phyloP scores from a whole-genome alignment of 2,888 invertebrate species.

The Sussaba pulchella region DNA sequence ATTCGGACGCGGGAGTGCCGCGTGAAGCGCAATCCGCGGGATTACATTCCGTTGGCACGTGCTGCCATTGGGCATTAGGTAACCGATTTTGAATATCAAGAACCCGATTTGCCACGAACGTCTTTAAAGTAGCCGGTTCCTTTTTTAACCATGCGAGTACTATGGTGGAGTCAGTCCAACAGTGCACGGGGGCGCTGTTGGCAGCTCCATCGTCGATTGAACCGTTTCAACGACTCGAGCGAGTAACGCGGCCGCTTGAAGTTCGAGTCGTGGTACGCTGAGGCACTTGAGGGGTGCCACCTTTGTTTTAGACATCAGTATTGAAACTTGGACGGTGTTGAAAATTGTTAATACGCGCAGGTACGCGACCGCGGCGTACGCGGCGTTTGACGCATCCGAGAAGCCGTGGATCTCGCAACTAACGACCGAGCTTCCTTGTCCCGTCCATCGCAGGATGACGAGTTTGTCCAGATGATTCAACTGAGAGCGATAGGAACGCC shows the following conservation, averaged over 20 bases:
- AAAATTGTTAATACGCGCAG: slow-evolving; percentile 6
- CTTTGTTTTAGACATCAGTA: slow-evolving; percentile 41
- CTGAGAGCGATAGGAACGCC: slow-evolving; percentile 1
- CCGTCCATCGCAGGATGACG: neutral
- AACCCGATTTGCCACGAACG: slow-evolving; percentile 56
- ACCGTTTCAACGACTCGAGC: slow-evolving; percentile 47
- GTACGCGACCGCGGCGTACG: slow-evolving; percentile 38
- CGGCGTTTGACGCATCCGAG: slow-evolving; percentile 55
- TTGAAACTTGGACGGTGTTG: neutral
- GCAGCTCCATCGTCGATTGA: neutral
- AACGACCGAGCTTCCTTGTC: neutral
- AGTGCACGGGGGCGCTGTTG: neutral
- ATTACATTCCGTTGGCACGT: slow-evolving; percentile 67
- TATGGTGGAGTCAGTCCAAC: slow-evolving; percentile 63
- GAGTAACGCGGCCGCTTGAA: slow-evolving; percentile 29
- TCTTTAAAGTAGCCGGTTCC: slow-evolving; percentile 51
- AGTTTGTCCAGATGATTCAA: slow-evolving; percentile 22
- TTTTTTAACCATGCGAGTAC: slow-evolving; percentile 62
- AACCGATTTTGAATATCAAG: neutral
- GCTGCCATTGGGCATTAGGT: slow-evolving; percentile 32
- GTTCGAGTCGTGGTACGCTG: slow-evolving; percentile 52
- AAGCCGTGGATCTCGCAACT: slow-evolving; percentile 56
- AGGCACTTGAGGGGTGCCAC: slow-evolving; percentile 55
- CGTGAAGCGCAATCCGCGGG: slow-evolving; percentile 70
- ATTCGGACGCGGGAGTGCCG: slow-evolving; percentile 51